Evolutionary conservation across 2,888 invertebrate species (phyloP).

Genomic region (Scelioninae gen. 2): DNA sequence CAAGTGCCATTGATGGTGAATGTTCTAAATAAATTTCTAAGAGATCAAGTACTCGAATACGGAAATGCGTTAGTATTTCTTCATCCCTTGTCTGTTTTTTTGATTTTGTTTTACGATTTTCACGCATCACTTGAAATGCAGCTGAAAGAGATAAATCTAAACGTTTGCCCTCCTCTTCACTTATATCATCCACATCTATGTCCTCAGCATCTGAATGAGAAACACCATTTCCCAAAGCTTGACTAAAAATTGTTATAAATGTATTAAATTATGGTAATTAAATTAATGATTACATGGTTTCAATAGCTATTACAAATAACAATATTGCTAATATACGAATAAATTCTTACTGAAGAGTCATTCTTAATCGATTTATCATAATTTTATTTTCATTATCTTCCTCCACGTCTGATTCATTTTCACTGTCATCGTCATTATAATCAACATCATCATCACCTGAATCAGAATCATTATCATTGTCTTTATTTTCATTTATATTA

Average conservation of each 20-base stretch:
- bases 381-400: slow-evolving; percentile 80
- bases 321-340: too few relatives aligned
- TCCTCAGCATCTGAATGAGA: slow-evolving; percentile 81
- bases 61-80: slow-evolving; percentile 83
- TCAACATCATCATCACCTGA: slow-evolving; percentile 76
- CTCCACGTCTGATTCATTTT: slow-evolving; percentile 73
- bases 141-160: slow-evolving; percentile 84
- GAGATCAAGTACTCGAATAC: slow-evolving; percentile 85
- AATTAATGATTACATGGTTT: neutral
- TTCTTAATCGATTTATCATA: slow-evolving; percentile 82
- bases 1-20: slow-evolving; percentile 81
- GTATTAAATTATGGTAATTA: neutral
- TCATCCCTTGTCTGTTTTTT: slow-evolving; percentile 80
- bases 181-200: slow-evolving; percentile 84
- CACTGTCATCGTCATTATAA: slow-evolving; percentile 73
- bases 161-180: slow-evolving; percentile 85
- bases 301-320: too few relatives aligned
- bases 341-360: slow-evolving; percentile 78
- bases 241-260: slow-evolving; percentile 60
- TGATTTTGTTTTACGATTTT: slow-evolving; percentile 67
- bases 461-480: slow-evolving; percentile 70
- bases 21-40: slow-evolving; percentile 85
- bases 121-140: slow-evolving; percentile 81
- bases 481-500: slow-evolving; percentile 72
- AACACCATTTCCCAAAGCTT: slow-evolving; percentile 81